Conservation (phyloP, 2,113 vertebrate species). For the Neodon shergylaensis region DNA sequence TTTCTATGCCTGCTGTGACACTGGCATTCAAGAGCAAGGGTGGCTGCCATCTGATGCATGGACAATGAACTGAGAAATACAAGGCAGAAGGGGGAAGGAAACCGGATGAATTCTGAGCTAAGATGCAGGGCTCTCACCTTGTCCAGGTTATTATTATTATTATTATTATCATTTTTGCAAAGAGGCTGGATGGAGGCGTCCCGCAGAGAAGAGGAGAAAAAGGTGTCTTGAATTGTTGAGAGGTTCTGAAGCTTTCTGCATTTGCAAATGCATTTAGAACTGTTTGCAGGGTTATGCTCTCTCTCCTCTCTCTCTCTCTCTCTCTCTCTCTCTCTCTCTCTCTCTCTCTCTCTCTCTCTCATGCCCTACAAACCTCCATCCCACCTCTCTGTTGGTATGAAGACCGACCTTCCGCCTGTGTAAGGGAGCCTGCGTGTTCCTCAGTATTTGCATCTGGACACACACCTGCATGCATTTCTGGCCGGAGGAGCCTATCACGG, state of each 20-base stretch:
- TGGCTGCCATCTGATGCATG: constrained; percentile 83
- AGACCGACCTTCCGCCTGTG: constrained; percentile 84
- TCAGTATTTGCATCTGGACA: constrained; percentile 83
- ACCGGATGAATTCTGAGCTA: constrained; percentile 86
- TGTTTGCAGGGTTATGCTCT: constrained; percentile 82
- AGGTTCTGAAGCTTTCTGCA: constrained; percentile 85
- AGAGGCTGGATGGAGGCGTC: constrained; percentile 85
- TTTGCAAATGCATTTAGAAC: constrained; percentile 85
- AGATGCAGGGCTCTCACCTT: constrained; percentile 87
- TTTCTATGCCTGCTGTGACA: constrained; percentile 85
- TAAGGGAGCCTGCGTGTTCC: constrained; percentile 80
- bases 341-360: constrained; percentile 80
- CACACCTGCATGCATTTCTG: constrained; percentile 84
- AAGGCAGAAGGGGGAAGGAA: constrained; percentile 80
- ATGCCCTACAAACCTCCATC: constrained; percentile 85
- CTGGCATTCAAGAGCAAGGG: constrained; percentile 85
- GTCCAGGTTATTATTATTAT: constrained; percentile 83
- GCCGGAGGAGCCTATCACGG: constrained; percentile 82
- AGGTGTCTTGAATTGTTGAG: constrained; percentile 84
- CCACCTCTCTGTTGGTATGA: constrained; percentile 84
- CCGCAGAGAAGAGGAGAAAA: constrained; percentile 85
- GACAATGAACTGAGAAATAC: constrained; percentile 85
- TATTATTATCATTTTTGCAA: constrained; percentile 74
- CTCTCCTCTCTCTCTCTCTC: constrained; percentile 69
- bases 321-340: neutral